Evolutionary conservation across 2,113 vertebrate species (phyloP).

Genomic region (Marmota flaviventris): DNA sequence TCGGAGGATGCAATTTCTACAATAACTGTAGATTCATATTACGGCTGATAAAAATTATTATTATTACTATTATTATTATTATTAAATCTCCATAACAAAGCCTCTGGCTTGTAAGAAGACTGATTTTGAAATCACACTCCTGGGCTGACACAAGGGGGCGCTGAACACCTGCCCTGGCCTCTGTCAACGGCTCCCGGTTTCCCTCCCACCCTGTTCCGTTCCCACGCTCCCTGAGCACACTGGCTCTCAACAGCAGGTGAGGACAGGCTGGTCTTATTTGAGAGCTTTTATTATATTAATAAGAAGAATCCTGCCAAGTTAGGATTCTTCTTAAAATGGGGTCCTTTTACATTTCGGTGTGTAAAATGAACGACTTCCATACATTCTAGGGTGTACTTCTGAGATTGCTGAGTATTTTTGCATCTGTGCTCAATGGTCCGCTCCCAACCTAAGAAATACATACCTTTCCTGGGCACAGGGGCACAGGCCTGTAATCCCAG

Average conservation of each 20-base stretch:
- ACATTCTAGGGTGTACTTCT: not conserved
- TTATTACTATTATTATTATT: too few species aligned
- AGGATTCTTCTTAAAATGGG: not conserved
- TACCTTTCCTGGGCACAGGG: too few species aligned
- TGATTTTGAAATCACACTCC: not conserved
- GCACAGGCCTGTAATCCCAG: too few species aligned
- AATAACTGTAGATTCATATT: not conserved
- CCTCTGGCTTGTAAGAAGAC: not conserved
- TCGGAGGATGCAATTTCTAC: not conserved
- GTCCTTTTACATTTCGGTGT: not conserved
- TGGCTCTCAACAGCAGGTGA: too few species aligned
- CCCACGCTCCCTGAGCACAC: too few species aligned
- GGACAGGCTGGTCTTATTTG: not conserved
- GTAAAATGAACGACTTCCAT: not conserved
- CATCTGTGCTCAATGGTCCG: not conserved
- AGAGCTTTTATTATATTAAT: not conserved
- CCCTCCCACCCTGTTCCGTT: too few species aligned
- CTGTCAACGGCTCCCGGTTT: not conserved
- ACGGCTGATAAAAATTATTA: not conserved
- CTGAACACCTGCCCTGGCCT: accelerated
- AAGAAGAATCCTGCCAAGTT: not conserved
- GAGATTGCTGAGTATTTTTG: not conserved
- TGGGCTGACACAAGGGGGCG: not conserved
- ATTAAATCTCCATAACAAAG: not conserved
- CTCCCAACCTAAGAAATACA: not conserved